Base-by-base conservation (phyloP, 1,140 invertebrate species). In the Lamellibrachia luymesi region DNA sequence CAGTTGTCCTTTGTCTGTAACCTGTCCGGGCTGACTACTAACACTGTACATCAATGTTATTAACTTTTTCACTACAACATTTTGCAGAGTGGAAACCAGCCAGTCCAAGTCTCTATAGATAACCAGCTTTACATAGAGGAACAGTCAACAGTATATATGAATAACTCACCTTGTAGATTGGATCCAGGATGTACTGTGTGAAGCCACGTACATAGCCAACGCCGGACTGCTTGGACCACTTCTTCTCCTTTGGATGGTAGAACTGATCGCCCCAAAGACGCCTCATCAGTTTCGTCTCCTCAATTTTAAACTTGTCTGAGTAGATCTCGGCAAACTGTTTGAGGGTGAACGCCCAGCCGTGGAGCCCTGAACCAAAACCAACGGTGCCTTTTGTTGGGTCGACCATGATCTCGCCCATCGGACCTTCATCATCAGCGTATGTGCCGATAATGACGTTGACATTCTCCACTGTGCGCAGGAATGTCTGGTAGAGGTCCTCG, bases 241-340 rank as follows among this genome's bases (percentile, higher is more conserved):
- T 99, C 97, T 99, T 99, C 49, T 93, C 93, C 90, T 93, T 94
- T 38, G 52, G 97, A 94, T 99, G 99, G 97, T 99, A 99, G 97
- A 99, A 99, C 96, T 99, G 99, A 96, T 99, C 99, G 96, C 99
- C 99, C 97, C 97, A 99, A 4, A 97, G 95, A 93, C 97, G 96
- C 97, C 98, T 99, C 99, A 99, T 99, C 95, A 99, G 97, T 96
- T 99, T 99, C 92, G 98, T 98, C 94, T 98, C 96, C 92, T 99
- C 98, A 95, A 99, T 99, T 96, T 99, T 99, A 97, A 99, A 99
- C 97, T 99, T 99, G 95, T 98, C 98, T 56, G 98, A 98, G 96
- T 99, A 99, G 98, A 99, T 99, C 96, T 99, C 99, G 93, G 99
- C 97, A 97, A 99, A 99, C 97, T 99, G 99, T 97, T 99, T 99